phyloP scores from a whole-genome alignment of 2,888 invertebrate genomes.

The Coleophora flavipennella region DNA sequence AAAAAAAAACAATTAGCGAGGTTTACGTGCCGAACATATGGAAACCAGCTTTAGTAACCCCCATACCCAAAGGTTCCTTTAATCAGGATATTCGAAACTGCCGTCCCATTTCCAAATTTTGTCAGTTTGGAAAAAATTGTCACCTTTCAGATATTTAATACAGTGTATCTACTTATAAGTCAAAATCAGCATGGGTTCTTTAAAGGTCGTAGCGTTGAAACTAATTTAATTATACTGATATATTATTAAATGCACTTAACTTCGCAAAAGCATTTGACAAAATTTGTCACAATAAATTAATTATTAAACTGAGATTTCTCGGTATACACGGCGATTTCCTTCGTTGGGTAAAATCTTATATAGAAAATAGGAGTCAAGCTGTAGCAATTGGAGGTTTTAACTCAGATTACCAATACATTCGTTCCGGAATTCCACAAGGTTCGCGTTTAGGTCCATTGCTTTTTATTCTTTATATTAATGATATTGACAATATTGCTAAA shows the following conservation, averaged over 20 bases:
- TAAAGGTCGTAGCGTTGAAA: conserved; percentile 8
- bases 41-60: conserved; percentile 13
- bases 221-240: conserved; percentile 8
- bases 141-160: conserved; percentile 5
- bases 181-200: conserved; percentile 12
- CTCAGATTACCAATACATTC: neutral
- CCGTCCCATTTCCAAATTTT: conserved; percentile 14
- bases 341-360: neutral
- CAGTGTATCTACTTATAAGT: conserved; percentile 2
- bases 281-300: neutral
- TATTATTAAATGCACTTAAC: conserved; percentile 4
- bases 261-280: neutral
- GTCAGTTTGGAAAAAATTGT: conserved; percentile 13
- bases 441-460: neutral
- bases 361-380: neutral
- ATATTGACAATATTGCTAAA: too few relatives aligned
- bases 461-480: neutral
- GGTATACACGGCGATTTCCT: neutral
- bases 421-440: neutral
- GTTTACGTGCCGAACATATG: conserved; percentile 3
- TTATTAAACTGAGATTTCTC: neutral
- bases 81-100: conserved; percentile 9
- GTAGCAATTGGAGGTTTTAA: neutral
- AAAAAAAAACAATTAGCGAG: neutral
- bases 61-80: conserved; percentile 12